phyloP scores from a whole-genome alignment of 2,797 vertebrate species.

The Chaetophractus vellerosus region DNA sequence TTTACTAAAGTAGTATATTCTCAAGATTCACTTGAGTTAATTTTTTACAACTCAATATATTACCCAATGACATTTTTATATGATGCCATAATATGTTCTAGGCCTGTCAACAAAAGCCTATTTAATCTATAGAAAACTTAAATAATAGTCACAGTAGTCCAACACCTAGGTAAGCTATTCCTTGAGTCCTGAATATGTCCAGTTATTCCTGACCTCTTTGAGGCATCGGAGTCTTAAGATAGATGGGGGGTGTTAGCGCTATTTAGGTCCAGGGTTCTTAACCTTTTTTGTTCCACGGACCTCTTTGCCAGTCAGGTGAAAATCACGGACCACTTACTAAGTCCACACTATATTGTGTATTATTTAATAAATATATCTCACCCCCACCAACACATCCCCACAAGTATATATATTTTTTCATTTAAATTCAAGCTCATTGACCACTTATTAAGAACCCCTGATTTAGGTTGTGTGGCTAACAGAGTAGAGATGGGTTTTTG shows the following conservation, averaged over 20 bases:
- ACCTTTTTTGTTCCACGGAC: too few relatives aligned
- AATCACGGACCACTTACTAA: too few relatives aligned
- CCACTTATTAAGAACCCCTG: too few relatives aligned
- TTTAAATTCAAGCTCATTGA: too few relatives aligned
- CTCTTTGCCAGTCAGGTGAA: too few relatives aligned
- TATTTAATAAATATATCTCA: too few relatives aligned
- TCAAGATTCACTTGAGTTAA: background rate
- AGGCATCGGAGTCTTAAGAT: background rate
- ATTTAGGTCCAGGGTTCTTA: background rate
- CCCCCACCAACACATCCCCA: too few relatives aligned
- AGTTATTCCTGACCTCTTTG: background rate
- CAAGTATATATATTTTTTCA: too few relatives aligned
- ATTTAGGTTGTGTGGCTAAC: background rate
- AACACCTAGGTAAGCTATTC: background rate
- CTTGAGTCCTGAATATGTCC: background rate
- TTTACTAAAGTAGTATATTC: background rate
- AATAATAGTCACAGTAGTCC: background rate
- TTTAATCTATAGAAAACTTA: background rate
- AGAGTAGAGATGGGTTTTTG: background rate
- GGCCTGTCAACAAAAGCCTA: background rate
- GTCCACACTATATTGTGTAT: too few relatives aligned
- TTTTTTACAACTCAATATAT: background rate
- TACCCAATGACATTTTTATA: background rate
- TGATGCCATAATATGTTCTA: background rate
- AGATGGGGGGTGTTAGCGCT: background rate